Evolutionary conservation across 2,113 vertebrate genomes (phyloP), one percentile per base, ranked within the genome.

Genomic region (Varanus salvator): DNA sequence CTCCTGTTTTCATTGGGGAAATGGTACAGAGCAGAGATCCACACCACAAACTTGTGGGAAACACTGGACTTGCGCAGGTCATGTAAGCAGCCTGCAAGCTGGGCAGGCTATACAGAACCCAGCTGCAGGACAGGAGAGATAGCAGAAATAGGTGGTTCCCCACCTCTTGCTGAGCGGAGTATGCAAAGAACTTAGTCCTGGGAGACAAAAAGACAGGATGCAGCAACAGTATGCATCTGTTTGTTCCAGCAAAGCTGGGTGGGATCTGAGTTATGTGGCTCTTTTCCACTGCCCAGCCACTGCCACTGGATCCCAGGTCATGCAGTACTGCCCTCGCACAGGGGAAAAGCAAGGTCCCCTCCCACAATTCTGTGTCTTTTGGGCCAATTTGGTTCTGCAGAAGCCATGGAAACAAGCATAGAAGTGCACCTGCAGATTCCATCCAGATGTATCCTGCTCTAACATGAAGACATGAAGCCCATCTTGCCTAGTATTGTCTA

Each of bases 221-320:
- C 44, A 27, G 34, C 69, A 75, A 57, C 68, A 60, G 57, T 14
- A 3, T 60, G 52, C 38, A 12, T 75, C 57, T 80, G 27, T 80
- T 80, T 68, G 38, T 84, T 84, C 0, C 0, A 0, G 27, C 0
- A 0, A 81, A 71, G 86, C 64, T 0, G 0, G 75, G 52, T 17
- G 19, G 57, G 19, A 78, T 78, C 91, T 85, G 11, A 85, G 23
- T 12, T 25, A 27, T 57, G 52, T 57, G 34, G 52, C 54, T 31
- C 66, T 11, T 75, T 54, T n/a, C 23, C 72, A 6, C 34, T 57
- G 6, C 54, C 27, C n/a, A 11, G 6, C 21, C n/a, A 75, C 52
- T 31, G 68, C 38, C 52, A 38, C 4, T 44, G 52, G 27, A 15
- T 57, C 31, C 52, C 31, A 44, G 31, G 54, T 54, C 38, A 25